Evolutionary conservation across 30 jellyfish, hydroid and myxozoan species (phyloP).

Genomic region (Pelagia noctiluca): DNA sequence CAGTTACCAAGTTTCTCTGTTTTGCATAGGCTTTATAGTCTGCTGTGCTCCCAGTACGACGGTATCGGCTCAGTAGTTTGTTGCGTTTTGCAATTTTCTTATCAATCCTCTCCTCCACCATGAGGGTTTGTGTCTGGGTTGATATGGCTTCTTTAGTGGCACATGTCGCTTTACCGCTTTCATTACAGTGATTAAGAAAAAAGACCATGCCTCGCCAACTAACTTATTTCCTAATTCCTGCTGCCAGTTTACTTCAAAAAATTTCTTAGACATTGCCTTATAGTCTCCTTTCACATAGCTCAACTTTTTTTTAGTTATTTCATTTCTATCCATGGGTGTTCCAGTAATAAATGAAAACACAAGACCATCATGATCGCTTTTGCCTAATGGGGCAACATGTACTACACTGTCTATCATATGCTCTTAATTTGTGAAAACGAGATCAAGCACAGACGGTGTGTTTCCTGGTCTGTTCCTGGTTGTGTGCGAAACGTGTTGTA

Average conservation of each 20-base stretch:
- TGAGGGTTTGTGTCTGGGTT: not conserved
- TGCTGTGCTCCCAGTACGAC: too few species aligned
- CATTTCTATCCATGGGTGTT: not conserved
- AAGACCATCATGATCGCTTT: conserved; percentile 16
- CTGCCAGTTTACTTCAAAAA: not conserved
- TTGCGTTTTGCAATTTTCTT: not conserved
- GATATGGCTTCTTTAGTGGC: conserved; percentile 1
- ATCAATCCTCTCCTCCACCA: not conserved
- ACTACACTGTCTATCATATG: not conserved
- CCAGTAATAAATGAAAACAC: not conserved
- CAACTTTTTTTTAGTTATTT: not conserved
- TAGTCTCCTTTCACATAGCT: not conserved
- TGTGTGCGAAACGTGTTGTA: not conserved
- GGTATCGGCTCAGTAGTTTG: too few species aligned
- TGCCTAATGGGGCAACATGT: conserved; percentile 12
- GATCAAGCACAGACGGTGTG: conserved; percentile 19
- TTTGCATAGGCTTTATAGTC: too few species aligned
- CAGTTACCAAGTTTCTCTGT: too few species aligned
- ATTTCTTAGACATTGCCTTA: not conserved
- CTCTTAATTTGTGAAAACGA: conserved; percentile 9
- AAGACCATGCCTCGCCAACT: not conserved
- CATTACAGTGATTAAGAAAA: not conserved
- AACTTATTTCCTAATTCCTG: not conserved
- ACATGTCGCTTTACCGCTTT: not conserved
- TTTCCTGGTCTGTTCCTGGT: conserved; percentile 19